Evolutionary conservation across 2,797 vertebrate genomes (phyloP), one percentile per base, ranked within the genome.

Genomic region (Pelodytes ibericus): DNA sequence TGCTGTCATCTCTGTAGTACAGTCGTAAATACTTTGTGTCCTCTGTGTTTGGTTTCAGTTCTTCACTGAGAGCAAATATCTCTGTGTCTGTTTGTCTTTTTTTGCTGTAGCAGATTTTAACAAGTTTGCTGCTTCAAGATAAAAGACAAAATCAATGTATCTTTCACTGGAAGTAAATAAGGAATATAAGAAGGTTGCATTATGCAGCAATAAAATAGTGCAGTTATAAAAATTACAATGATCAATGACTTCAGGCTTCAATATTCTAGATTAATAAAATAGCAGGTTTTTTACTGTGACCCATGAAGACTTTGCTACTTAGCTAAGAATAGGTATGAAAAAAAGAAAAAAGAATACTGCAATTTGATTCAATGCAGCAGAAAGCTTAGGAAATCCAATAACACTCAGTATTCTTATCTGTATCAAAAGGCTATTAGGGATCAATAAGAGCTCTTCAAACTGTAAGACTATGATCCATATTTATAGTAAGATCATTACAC

Each of bases 391-490:
- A n/a, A 72, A 72, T 72, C 41, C 70, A 72, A 68, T 67, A 78
- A 67, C 26, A 18, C 62, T 39, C 31, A 6, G 62, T 47, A 72
- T 60, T 66, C 53, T 60, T 67, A 77, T 61, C 41, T 67, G 70
- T 72, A 72, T 61, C 57, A 72, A 78, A 72, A 63, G 63, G 60
- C 69, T 61, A 25, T 47, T 24, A 22, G 22, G 24, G 66, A 78
- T 78, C 70, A 62, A 78, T 78, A 70, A 39, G 47, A 77, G 51
- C 51, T 60, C 31, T 63, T 60, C 56, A 24, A 72, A 67, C 24
- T 61, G 13, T 68, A 67, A 59, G 56, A 18, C 70, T 44, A 39
- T 60, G 56, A 78, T 77, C 75, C 53, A 77, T 77, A 77, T 72
- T 78, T 78, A 72, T 67, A 39, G 76, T 29, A 41, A 67, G 53